Conservation (phyloP, 2,113 vertebrate genomes). For the Puffinus mauretanicus region DNA sequence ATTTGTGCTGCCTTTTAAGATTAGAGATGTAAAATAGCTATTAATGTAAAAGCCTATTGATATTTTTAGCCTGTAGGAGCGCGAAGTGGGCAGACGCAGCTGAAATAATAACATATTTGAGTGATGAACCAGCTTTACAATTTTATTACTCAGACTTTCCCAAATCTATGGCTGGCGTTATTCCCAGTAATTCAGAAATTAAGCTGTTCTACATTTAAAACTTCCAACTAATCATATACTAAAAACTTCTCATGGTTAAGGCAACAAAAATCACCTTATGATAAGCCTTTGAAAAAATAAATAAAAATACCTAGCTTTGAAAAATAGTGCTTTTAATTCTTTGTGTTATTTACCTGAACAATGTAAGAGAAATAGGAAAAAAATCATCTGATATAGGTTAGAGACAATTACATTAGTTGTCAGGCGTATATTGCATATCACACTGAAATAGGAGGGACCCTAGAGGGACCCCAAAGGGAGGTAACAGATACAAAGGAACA, state of each 20-base stretch:
- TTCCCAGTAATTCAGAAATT: constrained; percentile 15
- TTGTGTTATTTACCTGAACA: background rate
- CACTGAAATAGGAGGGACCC: background rate
- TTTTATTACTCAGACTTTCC: constrained; percentile 46
- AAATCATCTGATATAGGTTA: background rate
- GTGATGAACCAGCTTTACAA: background rate
- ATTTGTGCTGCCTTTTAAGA: background rate
- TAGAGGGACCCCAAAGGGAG: background rate
- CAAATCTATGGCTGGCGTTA: background rate
- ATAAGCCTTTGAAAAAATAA: background rate
- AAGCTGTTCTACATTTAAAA: background rate
- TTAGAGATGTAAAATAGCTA: background rate
- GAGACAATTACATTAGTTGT: background rate
- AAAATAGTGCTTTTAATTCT: background rate
- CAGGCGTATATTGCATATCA: background rate
- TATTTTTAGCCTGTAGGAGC: constrained; percentile 46
- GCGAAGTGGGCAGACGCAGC: background rate
- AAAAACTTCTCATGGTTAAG: background rate
- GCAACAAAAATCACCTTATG: background rate
- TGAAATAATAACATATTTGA: constrained; percentile 33
- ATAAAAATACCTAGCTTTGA: background rate
- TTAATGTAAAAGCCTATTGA: background rate
- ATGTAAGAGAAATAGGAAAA: background rate
- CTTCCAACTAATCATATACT: background rate
- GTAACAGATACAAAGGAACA: background rate